Base-by-base conservation (phyloP, 2,797 vertebrate genomes). In the Poecilia gillii region DNA sequence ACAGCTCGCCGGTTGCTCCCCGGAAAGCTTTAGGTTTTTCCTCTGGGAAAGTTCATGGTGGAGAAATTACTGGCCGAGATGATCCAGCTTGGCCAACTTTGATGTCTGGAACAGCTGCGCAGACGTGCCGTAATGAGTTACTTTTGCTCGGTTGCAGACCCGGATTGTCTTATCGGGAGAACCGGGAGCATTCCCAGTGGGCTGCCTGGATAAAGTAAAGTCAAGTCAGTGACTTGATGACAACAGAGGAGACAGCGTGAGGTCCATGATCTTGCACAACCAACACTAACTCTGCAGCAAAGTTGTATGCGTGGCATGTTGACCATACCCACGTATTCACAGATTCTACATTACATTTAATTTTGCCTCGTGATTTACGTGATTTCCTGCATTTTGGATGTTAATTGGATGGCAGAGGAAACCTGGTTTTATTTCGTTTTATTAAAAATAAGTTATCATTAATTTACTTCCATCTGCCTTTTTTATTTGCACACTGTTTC, bases 31-130 rank as follows among this genome's bases (percentile, higher is more conserved):
- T 77, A 78, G 72, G 83, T 68, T 78, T 57, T 77, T 81, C 70
- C 75, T 87, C 73, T 78, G 82, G 78, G 81, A 76, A 77, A 85
- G 80, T 88, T 87, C 81, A 73, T 83, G 75, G 84, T 8, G 9
- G 82, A 87, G 28, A 46, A 70, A 31, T 1, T n/a, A 73, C 49
- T 59, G 76, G 64, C 72, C 64, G 68, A 85, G 79, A 13, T 1
- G 12, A 41, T 84, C 57, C 75, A 71, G 18, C 68, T 74, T 70
- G 86, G 80, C 79, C 76, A 77, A 78, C 11, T 25, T 68, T 82
- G 82, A 84, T 82, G 43, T 59, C 46, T 68, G 49, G 49, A 78
- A 66, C 6, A 20, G 20, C 46, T 62, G 8, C 39, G 77, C 57
- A 78, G 59, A 74, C 28, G 82, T 51, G 23, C 25, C 8, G 18